Conservation (phyloP, 2,888 invertebrate genomes). For the Drosophila monieri region DNA sequence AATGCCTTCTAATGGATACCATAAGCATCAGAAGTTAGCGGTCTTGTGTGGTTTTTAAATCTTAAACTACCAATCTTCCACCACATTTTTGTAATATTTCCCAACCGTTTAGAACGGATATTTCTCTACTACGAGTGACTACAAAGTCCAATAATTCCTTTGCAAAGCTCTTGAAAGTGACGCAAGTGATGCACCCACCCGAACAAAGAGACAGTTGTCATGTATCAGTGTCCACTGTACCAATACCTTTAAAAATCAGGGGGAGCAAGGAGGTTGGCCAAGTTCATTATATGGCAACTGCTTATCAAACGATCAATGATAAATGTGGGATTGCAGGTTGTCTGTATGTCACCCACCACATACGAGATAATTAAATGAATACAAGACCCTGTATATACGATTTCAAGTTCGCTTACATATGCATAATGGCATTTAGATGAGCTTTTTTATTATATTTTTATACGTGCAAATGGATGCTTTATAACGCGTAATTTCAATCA, state of each 20-base stretch:
- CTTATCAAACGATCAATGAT: slow-evolving; percentile 66
- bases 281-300: slow-evolving; percentile 33
- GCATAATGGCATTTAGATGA: slow-evolving; percentile 47
- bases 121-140: background rate
- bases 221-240: slow-evolving; percentile 21
- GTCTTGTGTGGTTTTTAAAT: background rate
- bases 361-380: slow-evolving; percentile 7
- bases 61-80: background rate
- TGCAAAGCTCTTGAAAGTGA: slow-evolving; percentile 22
- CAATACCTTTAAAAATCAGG: slow-evolving; percentile 1
- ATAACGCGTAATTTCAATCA: slow-evolving; percentile 68
- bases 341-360: slow-evolving; percentile 7
- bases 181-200: slow-evolving; percentile 10
- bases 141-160: slow-evolving; percentile 18
- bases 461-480: slow-evolving; percentile 44
- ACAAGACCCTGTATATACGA: slow-evolving; percentile 14
- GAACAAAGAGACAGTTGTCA: slow-evolving; percentile 12
- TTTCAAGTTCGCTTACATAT: slow-evolving; percentile 53
- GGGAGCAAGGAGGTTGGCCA: slow-evolving; percentile 9
- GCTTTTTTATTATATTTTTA: slow-evolving; percentile 35
- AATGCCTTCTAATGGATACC: slow-evolving; percentile 28
- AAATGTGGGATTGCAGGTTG: slow-evolving; percentile 55
- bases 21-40: background rate
- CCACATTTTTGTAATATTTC: background rate
- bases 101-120: background rate